Base-by-base conservation (phyloP, 2,888 invertebrate species). In the Zaprionus obscuricornis region DNA sequence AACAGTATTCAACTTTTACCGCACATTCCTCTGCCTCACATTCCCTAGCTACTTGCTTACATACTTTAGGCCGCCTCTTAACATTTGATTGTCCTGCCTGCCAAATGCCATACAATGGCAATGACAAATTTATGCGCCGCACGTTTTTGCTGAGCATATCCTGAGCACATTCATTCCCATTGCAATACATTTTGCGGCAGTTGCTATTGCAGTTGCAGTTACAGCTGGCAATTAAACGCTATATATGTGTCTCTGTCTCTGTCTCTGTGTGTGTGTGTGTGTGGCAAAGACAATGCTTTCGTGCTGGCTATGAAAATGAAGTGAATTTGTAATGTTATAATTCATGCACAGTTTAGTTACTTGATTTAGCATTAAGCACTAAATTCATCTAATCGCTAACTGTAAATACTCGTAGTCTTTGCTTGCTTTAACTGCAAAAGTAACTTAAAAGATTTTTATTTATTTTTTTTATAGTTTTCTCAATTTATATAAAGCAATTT, bases 51-150 rank as follows among this genome's bases (percentile, higher is more conserved):
- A 7, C 11, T 22, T 13, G 22, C 34, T 34, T 16, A 8, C 16
- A 2, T 20, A 2, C 26, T 24, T 6, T 36, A 33, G 24, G 16
- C 10, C 16, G 5, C n/a, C n/a, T n/a, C n/a, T n/a, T n/a, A n/a
- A 11, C 22, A n/a, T 6, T n/a, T 22, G n/a, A 3, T 26, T 16
- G 34, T 29, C 10, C 2, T 24, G 46, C 31, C 52, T 49, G 65
- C 40, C 58, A 65, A 58, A 58, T 58, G 58, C 58, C 40, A 20
- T 22, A 65, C 58, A 65, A 54, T 65, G 50, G 59, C 49, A 64
- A 59, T 60, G 64, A 59, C 64, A 64, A 64, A 64, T 64, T 64
- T 64, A 64, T 64, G 64, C 64, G 39, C 40, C 51, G 54, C 65
- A 66, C 66, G 66, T 42, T 54, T 45, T 40, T 51, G 6, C 51